phyloP scores from a whole-genome alignment of 2,797 vertebrate species.

The Cyprinella venusta region DNA sequence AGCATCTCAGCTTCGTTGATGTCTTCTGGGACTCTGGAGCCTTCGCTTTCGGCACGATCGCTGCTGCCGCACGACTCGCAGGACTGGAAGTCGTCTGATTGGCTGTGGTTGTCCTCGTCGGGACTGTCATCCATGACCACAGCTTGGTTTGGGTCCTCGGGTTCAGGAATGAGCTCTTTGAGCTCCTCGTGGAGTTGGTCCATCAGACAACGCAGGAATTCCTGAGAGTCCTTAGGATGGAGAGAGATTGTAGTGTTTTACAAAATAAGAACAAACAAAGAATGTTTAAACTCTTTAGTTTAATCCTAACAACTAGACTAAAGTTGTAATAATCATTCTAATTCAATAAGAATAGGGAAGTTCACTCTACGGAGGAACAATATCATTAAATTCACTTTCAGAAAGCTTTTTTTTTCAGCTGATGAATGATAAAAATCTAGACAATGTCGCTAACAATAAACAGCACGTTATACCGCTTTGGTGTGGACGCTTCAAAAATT shows the following conservation, averaged over 20 bases:
- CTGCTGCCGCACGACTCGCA: slow-evolving; percentile 92
- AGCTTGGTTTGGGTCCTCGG: slow-evolving; percentile 78
- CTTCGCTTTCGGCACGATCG: slow-evolving; percentile 87
- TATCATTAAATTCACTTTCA: background rate
- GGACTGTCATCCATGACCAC: slow-evolving; percentile 72
- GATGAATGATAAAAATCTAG: background rate
- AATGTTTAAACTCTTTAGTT: slow-evolving; percentile 2
- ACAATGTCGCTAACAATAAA: too few species aligned
- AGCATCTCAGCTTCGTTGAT: slow-evolving; percentile 91
- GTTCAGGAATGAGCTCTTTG: slow-evolving; percentile 87
- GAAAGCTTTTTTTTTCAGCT: background rate
- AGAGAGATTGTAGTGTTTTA: background rate
- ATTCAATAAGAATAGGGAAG: background rate
- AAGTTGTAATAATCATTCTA: background rate
- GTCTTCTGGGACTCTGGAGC: slow-evolving; percentile 73
- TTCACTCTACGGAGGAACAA: background rate
- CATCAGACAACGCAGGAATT: slow-evolving; percentile 98
- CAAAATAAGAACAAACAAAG: background rate
- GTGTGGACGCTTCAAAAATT: background rate
- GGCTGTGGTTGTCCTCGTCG: slow-evolving; percentile 87
- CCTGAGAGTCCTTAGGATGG: slow-evolving; percentile 90
- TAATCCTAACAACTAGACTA: background rate
- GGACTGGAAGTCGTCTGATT: slow-evolving; percentile 92
- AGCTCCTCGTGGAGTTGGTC: slow-evolving; percentile 98
- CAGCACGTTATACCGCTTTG: too few species aligned